Base-by-base conservation (phyloP, 2,113 vertebrate species). In the Podarcis muralis region DNA sequence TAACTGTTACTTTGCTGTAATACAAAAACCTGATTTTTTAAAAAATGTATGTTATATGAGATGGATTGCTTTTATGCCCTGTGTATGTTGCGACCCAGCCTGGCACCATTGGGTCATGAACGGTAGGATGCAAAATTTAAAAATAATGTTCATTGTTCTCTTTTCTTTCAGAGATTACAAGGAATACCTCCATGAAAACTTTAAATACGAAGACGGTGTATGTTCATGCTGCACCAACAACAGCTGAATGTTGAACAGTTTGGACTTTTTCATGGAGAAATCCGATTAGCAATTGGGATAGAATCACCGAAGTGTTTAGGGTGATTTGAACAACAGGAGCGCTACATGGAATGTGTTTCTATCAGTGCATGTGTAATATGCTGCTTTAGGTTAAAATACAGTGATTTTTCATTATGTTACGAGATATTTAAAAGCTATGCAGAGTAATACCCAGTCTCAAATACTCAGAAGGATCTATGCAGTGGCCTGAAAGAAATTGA, bases 151-250 rank as follows among this genome's bases (percentile, higher is more conserved):
- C n/a, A 80, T 5, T 90, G 13, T 85, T 91, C 32, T 90, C 48
- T 87, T 87, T 69, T 68, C 16, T 66, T 82, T 89, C 97, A 99
- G 98, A 99, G 95, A 94, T 99, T 93, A 97, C 97, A 15, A 96
- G 97, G 86, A 96, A 98, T 16, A 84, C 96, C 78, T 96, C 98
- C 62, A 94, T 98, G 95, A 98, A 98, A 96, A 97, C 95, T 82
- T 90, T 99, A 92, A 97, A 98, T 95, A 98, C 90, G 91, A 99
- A 98, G 97, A 98, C 98, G 8, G 66, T 99, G 23, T 99, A 97
- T 90, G 97, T 99, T 92, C 90, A 87, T 92, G 98, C 98, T 92
- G 90, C 97, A 87, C 97, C 98, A 32, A 98, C 98, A 71, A 98
- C 98, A 1, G 98, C 98, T 53, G 95, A 96, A 96, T 96, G 89